Percentiles rank a stretch among this genome's conserved stretches.
These are phyloP conservation scores for Acinonyx jubatus DNA, from an alignment of 2,113 vertebrate species.

Conservation along the genomic window DNA sequence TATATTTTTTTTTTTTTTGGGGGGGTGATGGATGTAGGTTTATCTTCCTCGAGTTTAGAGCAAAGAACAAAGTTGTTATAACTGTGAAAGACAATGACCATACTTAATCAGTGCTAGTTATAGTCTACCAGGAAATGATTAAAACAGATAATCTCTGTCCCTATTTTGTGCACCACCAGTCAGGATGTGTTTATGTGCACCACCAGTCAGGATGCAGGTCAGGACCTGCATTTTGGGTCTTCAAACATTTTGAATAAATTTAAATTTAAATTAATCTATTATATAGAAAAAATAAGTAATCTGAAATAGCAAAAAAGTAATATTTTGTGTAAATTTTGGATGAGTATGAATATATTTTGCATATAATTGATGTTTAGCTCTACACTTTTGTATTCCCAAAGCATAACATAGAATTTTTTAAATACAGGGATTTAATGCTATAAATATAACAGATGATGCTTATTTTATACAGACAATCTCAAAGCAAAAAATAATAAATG, in stretches of 20 bases:
- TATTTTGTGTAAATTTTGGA: background rate
- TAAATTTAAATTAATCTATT: constrained; percentile 59
- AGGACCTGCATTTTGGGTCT: constrained; percentile 47
- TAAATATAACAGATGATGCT: background rate
- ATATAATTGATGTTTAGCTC: background rate
- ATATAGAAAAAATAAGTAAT: background rate
- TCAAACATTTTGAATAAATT: constrained; percentile 47
- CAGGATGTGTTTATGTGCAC: background rate
- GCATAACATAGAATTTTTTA: background rate
- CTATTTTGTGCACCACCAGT: background rate
- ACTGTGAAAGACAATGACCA: background rate
- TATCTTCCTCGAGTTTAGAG: background rate
- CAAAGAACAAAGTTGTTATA: background rate
- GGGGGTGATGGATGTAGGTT: background rate
- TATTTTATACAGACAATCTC: background rate
- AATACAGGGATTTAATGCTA: background rate
- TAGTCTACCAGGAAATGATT: constrained; percentile 41
- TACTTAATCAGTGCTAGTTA: constrained; percentile 14
- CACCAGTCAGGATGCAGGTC: background rate
- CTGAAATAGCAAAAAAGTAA: background rate
- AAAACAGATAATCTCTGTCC: background rate
- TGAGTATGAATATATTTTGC: background rate
- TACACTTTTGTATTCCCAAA: background rate
- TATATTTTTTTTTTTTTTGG: too few relatives aligned
- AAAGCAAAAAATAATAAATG: background rate